Evolutionary conservation across 2,797 vertebrate species (phyloP), one percentile per base, ranked within the genome.

Genomic region (Astyanax mexicanus): DNA sequence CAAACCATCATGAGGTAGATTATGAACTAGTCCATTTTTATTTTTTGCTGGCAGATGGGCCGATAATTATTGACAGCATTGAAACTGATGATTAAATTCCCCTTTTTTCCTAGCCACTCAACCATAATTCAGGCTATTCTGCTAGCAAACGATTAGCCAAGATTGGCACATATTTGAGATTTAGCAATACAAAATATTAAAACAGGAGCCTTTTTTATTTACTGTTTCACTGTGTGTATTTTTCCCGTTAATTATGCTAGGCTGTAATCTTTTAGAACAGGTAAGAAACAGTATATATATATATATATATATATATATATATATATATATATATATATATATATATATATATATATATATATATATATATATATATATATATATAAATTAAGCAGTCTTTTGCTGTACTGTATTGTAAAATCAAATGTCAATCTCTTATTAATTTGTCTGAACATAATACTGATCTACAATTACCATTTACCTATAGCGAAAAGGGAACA

Each of bases 21-120:
- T 91, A 90, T 89, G 86, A 90, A 90, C 38, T 61, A 74, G 52
- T 65, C 40, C 45, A 21, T 92, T 91, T 92, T 91, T 32, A 32
- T 32, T 91, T 92, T 92, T 93, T 92, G 86, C 89, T 86, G 88
- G 90, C 91, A 92, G 90, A 93, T 93, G 90, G 90, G 88, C 89
- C 88, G 88, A 92, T 93, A 91, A 93, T 92, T 94, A 95, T 95
- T 88, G 92, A 94, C 93, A 94, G 91, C 89, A 90, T 85, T 87
- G 89, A 92, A 93, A 94, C 91, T 91, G 91, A 94, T 93, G 91
- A 94, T 94, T 93, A 92, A 93, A 91, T 89, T 60, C 23, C n/a
- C 81, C 88, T 90, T 90, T 71, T 81, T 69, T 51, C 49, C 92
- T 91, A 69, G 89, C 86, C 90, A 80, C 93, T 92, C 70, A 75